Evolutionary conservation across 1,140 invertebrate genomes (phyloP).

Genomic region (Mylabris phalerata): DNA sequence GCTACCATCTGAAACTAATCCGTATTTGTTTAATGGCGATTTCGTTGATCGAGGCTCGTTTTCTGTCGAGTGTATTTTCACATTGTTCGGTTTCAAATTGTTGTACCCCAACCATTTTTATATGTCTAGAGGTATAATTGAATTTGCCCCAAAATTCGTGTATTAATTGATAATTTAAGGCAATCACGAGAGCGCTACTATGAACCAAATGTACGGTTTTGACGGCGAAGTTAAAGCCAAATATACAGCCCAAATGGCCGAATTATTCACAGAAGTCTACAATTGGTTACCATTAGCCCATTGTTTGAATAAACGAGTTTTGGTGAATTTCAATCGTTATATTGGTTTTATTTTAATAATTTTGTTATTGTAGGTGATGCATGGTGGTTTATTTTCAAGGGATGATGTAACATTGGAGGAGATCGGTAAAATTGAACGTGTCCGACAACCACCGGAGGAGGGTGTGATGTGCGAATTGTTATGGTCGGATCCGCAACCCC

Average conservation of each 20-base stretch:
- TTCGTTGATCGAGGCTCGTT: constrained; percentile 99
- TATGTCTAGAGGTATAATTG: constrained; percentile 81
- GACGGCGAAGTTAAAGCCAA: constrained; percentile 96
- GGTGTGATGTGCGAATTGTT: constrained; percentile 95
- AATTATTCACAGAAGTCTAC: constrained; percentile 97
- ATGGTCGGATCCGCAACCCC: constrained; percentile 96
- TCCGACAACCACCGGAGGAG: constrained; percentile 94
- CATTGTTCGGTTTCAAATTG: constrained; percentile 94
- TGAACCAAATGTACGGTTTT: constrained; percentile 99
- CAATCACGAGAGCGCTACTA: constrained; percentile 95
- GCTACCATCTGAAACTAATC: constrained; percentile 88
- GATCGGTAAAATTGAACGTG: constrained; percentile 80
- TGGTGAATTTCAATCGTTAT: constrained; percentile 52
- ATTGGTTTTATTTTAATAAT: not conserved
- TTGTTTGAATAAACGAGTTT: constrained; percentile 84
- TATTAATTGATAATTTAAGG: constrained; percentile 51
- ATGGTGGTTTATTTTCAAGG: constrained; percentile 85
- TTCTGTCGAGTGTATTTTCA: constrained; percentile 98
- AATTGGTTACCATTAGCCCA: constrained; percentile 96
- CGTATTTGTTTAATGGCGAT: constrained; percentile 98
- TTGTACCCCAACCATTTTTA: constrained; percentile 96
- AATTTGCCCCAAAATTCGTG: too few species aligned
- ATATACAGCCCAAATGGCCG: constrained; percentile 88
- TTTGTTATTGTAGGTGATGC: constrained; percentile 65
- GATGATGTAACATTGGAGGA: constrained; percentile 90